Base-by-base conservation (phyloP, 2,797 vertebrate genomes). In the Lepilemur septentrionalis region DNA sequence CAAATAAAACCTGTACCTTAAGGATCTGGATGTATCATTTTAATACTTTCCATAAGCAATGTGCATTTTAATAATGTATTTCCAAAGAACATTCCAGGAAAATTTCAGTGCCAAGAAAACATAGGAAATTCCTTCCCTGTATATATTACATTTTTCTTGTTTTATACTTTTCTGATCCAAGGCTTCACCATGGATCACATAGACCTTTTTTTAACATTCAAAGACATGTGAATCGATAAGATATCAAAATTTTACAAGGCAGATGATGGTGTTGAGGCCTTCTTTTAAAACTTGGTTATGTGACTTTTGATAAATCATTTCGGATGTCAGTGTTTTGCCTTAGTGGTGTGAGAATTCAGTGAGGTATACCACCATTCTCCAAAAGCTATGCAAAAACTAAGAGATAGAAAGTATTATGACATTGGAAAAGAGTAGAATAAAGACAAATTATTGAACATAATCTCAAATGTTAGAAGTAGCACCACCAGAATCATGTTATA, bases 31-130 rank as follows among this genome's bases (percentile, higher is more conserved):
- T 43, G 41, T 73, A 52, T 93, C 63, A 83, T 82, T 95, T 91
- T 91, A 96, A 94, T 91, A 79, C 8, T 84, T 91, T 65, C 7
- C 48, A 14, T 79, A 88, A 93, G 57, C 41, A 89, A 78, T 69
- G 17, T 85, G 38, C 15, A 65, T 95, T 97, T 85, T 82, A 87
- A 96, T 57, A 78, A 76, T 80, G 7, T 32, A 83, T 79, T 95
- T 95, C 69, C 69, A 95, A 92, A 89, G 43, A 82, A 79, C 17
- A 89, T 85, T 97, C 41, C 35, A 90, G 88, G 28, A 93, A 95
- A 92, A 70, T 90, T 41, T 90, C 61, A 72, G 32, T 67, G 55
- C 85, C 89, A 95, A 94, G 78, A 88, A 94, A 91, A 84, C 46
- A 88, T 65, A 89, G 61, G 22, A 92, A 85, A 93, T 88, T 91